Evolutionary conservation across 2,797 vertebrate species (phyloP).

Genomic region (Hemitrygon akajei): DNA sequence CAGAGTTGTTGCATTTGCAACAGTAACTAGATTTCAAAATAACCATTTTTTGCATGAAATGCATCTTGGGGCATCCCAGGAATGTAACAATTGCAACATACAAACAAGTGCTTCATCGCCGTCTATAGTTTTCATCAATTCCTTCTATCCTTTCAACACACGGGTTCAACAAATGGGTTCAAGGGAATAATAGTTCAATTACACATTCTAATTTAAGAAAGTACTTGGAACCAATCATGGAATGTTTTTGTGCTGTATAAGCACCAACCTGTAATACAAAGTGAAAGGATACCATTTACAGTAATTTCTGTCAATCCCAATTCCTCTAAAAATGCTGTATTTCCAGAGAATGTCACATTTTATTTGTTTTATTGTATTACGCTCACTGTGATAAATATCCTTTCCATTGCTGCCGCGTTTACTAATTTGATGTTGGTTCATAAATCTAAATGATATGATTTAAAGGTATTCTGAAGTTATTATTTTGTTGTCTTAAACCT

Average conservation of each 20-base stretch:
- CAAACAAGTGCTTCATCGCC: neutral
- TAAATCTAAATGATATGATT: constrained; percentile 1
- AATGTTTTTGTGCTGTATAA: neutral
- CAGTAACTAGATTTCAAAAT: neutral
- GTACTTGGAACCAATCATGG: neutral
- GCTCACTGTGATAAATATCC: neutral
- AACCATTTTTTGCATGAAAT: neutral
- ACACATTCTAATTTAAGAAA: no score
- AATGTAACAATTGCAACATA: neutral
- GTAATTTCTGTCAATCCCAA: neutral
- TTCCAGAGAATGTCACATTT: neutral
- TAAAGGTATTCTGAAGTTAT: neutral
- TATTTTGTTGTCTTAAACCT: constrained; percentile 7
- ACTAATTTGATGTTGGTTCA: neutral
- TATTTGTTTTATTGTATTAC: neutral
- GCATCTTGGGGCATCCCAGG: neutral
- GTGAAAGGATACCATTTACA: neutral
- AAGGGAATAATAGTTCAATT: neutral
- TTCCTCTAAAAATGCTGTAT: neutral
- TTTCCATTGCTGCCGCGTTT: no score
- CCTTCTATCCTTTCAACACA: neutral
- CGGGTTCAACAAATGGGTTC: neutral
- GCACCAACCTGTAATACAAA: neutral
- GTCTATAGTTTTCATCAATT: neutral
- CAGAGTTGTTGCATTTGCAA: neutral